Base-by-base conservation (phyloP, 2,888 invertebrate species). In the Erannis defoliaria region DNA sequence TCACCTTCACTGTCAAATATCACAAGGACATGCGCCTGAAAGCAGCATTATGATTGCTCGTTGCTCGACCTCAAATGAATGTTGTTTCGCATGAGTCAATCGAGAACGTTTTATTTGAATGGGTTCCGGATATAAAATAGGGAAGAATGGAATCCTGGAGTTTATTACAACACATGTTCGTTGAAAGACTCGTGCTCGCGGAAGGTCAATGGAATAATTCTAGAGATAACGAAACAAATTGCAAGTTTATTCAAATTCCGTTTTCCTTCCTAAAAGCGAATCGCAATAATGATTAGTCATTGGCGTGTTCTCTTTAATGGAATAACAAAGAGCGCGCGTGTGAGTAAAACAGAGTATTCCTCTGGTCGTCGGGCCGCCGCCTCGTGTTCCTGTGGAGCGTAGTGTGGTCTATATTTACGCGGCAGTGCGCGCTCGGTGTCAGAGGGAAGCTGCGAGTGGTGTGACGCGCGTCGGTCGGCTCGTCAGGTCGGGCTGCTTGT, bases 361-460 rank as follows among this genome's bases (percentile, higher is more conserved):
- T 80, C 83, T 81, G 78, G 81, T 77, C 82, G n/a, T n/a, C n/a
- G n/a, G n/a, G 31, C 31, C 23, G 81, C 72, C 78, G 84, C 83
- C 80, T 84, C 84, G 83, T 87, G 88, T 88, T 89, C 88, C 86
- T 90, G 87, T 85, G 86, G 78, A 81, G 82, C 80, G 84, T 77
- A 77, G 82, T 77, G 85, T 85, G 85, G 85, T 90, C 91, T 92
- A 92, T 89, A 91, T 90, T 90, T 91, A 91, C 86, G 79, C 88
- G 82, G 80, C 81, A 79, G 86, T 88, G 82, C 82, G 86, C 85
- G 86, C 85, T 84, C 84, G 72, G 82, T 77, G 49, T 85, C 81
- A 81, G 84, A 86, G 86, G 86, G 88, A 87, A 90, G 77, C 78
- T 76, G 72, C 75, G 75, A 77, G 74, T 16, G 29, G 19, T 72